Conservation (phyloP, 2,888 invertebrate genomes). For the Ormyrus labotus region DNA sequence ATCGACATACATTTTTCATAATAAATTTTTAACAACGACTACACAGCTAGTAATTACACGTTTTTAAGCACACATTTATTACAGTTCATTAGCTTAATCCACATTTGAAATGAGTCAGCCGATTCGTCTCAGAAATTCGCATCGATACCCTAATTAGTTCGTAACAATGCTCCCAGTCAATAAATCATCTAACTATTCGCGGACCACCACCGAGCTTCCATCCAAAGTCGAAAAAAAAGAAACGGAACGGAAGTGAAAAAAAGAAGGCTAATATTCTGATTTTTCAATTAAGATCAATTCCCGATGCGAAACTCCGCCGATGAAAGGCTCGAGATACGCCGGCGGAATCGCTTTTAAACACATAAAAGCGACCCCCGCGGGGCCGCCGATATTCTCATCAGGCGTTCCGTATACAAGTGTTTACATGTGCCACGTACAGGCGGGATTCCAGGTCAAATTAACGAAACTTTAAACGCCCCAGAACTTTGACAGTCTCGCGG, state of each 20-base stretch:
- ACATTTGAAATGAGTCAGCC: no score
- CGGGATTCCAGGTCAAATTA: slow-evolving; percentile 51
- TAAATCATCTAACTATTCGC: no score
- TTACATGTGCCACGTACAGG: neutral
- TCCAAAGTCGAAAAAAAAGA: no score
- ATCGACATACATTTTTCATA: no score
- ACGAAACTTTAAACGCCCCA: slow-evolving; percentile 1
- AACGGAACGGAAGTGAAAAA: neutral
- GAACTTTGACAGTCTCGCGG: slow-evolving; percentile 31
- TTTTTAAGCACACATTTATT: no score
- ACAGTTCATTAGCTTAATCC: no score
- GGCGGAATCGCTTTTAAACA: slow-evolving; percentile 21
- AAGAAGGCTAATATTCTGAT: slow-evolving; percentile 6
- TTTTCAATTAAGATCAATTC: slow-evolving; percentile 39
- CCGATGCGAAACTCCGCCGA: neutral
- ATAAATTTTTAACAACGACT: no score
- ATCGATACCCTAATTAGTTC: no score
- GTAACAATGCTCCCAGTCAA: no score
- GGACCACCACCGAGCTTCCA: no score
- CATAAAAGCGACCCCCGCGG: slow-evolving; percentile 16
- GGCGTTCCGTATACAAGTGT: neutral
- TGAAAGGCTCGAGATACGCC: slow-evolving; percentile 17
- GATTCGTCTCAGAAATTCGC: no score
- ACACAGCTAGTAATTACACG: no score
- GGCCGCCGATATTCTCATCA: slow-evolving; percentile 1